Conservation (phyloP, 2,797 vertebrate genomes). For the Sarcoramphus papa region DNA sequence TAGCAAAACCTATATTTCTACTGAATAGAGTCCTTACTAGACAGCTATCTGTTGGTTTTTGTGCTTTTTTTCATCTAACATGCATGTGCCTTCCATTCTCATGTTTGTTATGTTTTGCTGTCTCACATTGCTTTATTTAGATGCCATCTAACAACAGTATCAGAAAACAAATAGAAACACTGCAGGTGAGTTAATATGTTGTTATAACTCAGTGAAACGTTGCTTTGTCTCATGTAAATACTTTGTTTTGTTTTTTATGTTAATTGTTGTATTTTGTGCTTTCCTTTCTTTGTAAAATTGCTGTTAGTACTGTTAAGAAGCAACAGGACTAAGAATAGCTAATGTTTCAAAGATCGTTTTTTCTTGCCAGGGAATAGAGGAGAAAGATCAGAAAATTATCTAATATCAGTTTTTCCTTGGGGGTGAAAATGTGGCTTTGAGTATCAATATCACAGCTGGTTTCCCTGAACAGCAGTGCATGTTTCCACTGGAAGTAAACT, state of each 20-base stretch:
- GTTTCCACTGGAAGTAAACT: background rate
- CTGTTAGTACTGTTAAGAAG: background rate
- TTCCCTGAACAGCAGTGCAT: background rate
- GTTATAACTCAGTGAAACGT: conserved; percentile 63
- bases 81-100: conserved; percentile 91
- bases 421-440: background rate
- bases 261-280: conserved; percentile 56
- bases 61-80: conserved; percentile 87
- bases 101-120: conserved; percentile 84
- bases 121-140: conserved; percentile 94
- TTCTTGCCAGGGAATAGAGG: background rate
- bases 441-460: background rate
- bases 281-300: conserved; percentile 18
- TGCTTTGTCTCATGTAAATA: conserved; percentile 63
- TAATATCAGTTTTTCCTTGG: background rate
- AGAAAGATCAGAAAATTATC: background rate
- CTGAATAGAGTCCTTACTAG: conserved; percentile 79
- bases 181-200: conserved; percentile 92
- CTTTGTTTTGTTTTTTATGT: conserved; percentile 7
- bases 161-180: conserved; percentile 99
- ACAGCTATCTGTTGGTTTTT: conserved; percentile 74
- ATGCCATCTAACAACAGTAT: conserved; percentile 99
- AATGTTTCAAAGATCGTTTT: background rate
- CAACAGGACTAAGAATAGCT: background rate
- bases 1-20: conserved; percentile 65